phyloP scores from a whole-genome alignment of 2,888 invertebrate genomes.

The Lasioglossum morio region DNA sequence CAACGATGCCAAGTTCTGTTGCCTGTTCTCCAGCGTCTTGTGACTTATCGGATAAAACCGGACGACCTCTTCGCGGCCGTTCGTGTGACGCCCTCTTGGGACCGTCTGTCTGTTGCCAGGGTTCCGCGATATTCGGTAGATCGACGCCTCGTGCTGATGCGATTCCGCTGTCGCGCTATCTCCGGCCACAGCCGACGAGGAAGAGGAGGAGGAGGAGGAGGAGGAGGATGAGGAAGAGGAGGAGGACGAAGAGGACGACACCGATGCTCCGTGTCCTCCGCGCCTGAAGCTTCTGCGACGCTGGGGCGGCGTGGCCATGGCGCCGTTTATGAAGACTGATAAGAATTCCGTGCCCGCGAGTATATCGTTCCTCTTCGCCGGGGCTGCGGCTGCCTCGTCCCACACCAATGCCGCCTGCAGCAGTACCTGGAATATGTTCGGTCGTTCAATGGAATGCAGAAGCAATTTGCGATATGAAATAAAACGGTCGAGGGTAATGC shows the following conservation, averaged over 20 bases:
- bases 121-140: slow-evolving; percentile 82
- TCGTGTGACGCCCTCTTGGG: slow-evolving; percentile 52
- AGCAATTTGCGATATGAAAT: not conserved
- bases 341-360: slow-evolving; percentile 85
- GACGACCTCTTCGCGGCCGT: slow-evolving; percentile 74
- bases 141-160: slow-evolving; percentile 81
- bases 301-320: slow-evolving; percentile 80
- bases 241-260: not conserved
- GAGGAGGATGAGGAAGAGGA: not conserved
- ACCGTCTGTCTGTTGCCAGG: slow-evolving; percentile 72
- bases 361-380: slow-evolving; percentile 83
- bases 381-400: slow-evolving; percentile 76
- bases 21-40: slow-evolving; percentile 75
- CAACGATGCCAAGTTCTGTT: slow-evolving; percentile 75
- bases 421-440: slow-evolving; percentile 77
- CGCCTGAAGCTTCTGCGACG: slow-evolving; percentile 74
- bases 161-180: slow-evolving; percentile 81
- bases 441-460: slow-evolving; percentile 33
- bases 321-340: slow-evolving; percentile 84
- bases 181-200: slow-evolving; percentile 48
- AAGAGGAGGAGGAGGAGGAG: not conserved
- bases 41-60: slow-evolving; percentile 81
- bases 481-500: not conserved
- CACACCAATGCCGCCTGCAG: slow-evolving; percentile 78
- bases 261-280: slow-evolving; percentile 57